Conservation (phyloP, 2,888 invertebrate genomes). For the Lochmaea capreae region DNA sequence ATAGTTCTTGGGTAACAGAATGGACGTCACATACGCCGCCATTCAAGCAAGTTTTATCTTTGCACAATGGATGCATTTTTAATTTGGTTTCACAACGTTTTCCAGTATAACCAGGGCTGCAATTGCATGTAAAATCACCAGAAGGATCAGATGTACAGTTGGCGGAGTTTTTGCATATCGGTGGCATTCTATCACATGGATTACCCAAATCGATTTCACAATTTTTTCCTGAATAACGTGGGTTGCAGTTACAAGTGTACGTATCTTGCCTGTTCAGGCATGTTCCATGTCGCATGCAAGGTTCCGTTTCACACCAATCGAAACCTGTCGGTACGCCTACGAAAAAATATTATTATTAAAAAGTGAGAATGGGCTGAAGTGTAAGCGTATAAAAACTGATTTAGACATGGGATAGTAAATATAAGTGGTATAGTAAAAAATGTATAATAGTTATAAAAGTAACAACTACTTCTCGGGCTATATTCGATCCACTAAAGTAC, state of each 20-base stretch:
- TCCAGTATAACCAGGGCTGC: slow-evolving; percentile 76
- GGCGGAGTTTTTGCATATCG: slow-evolving; percentile 81
- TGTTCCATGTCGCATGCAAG: slow-evolving; percentile 85
- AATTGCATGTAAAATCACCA: slow-evolving; percentile 80
- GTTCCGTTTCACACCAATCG: slow-evolving; percentile 79
- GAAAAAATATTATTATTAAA: slow-evolving; percentile 17
- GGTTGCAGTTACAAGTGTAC: slow-evolving; percentile 87
- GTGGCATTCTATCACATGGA: slow-evolving; percentile 72
- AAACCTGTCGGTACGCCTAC: slow-evolving; percentile 66
- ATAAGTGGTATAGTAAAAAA: too few species aligned
- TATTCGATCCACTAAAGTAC: too few species aligned
- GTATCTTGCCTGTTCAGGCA: slow-evolving; percentile 81
- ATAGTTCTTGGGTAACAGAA: slow-evolving; percentile 62
- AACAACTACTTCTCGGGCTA: too few species aligned
- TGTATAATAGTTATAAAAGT: too few species aligned
- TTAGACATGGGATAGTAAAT: not conserved
- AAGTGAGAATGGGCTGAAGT: too few species aligned
- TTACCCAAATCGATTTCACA: slow-evolving; percentile 86
- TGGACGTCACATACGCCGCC: slow-evolving; percentile 81
- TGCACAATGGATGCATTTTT: slow-evolving; percentile 77
- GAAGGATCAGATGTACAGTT: slow-evolving; percentile 76
- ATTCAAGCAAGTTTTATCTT: slow-evolving; percentile 79
- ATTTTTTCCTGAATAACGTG: slow-evolving; percentile 87
- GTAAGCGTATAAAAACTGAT: too few species aligned
- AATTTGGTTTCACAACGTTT: slow-evolving; percentile 79